These are phyloP conservation scores for Drosophila planitibia DNA, from an alignment of 2,888 invertebrate genomes.

Conservation along the genomic window DNA sequence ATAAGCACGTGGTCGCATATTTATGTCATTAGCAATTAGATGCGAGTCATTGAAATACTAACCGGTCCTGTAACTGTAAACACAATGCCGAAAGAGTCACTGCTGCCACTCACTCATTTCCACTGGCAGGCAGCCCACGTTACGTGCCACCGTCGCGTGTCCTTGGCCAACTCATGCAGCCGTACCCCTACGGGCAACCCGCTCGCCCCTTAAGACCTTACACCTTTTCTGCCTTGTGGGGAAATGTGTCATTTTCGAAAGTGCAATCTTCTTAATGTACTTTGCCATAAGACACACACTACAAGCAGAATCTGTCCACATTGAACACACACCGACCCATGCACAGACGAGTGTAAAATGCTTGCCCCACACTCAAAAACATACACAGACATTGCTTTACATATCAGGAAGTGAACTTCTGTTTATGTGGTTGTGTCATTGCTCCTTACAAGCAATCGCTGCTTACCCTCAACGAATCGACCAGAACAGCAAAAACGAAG, in stretches of 20 bases:
- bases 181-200: not conserved
- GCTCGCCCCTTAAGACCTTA: constrained; percentile 15
- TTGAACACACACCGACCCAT: constrained; percentile 20
- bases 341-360: not conserved
- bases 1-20: constrained; percentile 60
- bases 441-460: constrained; percentile 61
- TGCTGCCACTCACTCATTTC: constrained; percentile 2
- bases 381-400: constrained; percentile 48
- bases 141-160: constrained; percentile 10
- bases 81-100: constrained; percentile 34
- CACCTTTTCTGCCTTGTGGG: constrained; percentile 53
- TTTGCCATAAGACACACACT: constrained; percentile 43
- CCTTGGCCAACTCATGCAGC: constrained; percentile 9
- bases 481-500: constrained; percentile 30
- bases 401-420: constrained; percentile 34
- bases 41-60: constrained; percentile 23
- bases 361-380: not conserved
- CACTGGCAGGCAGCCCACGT: not conserved
- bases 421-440: constrained; percentile 29
- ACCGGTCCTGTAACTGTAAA: not conserved
- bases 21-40: constrained; percentile 68
- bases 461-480: constrained; percentile 51
- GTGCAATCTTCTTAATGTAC: constrained; percentile 81
- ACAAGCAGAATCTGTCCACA: constrained; percentile 41
- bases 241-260: constrained; percentile 72